A percentile compares a stretch with the other conserved stretches of the same genome.
phyloP scores from a whole-genome alignment of 2,888 invertebrate species.

The Furcula furcula region DNA sequence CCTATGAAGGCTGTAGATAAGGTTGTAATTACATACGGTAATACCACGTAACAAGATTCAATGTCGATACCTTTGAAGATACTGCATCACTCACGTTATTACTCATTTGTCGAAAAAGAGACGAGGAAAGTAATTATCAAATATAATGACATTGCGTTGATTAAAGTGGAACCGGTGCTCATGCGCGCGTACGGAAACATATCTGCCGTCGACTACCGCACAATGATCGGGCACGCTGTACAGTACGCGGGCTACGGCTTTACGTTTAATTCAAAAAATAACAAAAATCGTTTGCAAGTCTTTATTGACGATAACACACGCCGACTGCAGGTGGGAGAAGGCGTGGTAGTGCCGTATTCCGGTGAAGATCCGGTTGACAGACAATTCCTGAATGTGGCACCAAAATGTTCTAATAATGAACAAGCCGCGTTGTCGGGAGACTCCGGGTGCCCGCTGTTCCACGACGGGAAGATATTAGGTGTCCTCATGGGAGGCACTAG shows the following conservation, averaged over 20 bases:
- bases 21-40: conserved; percentile 2
- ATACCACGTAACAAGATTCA: conserved; percentile 1
- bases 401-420: not conserved
- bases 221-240: not conserved
- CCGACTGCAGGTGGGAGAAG: not conserved
- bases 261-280: not conserved
- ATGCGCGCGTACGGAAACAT: not conserved
- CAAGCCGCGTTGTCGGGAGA: not conserved
- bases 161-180: not conserved
- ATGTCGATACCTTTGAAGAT: not conserved
- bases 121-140: not conserved
- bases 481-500: not conserved
- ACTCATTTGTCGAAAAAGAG: conserved; percentile 2
- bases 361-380: not conserved
- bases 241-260: not conserved
- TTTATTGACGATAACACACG: not conserved
- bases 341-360: not conserved
- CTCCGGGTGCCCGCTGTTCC: conserved; percentile 1
- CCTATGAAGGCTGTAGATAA: not conserved
- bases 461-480: not conserved
- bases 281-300: not conserved
- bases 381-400: not conserved
- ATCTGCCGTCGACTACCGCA: conserved; percentile 1
- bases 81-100: not conserved
- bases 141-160: conserved; percentile 1